phyloP scores from a whole-genome alignment of 1,140 invertebrate species.

The Cydia pomonella region DNA sequence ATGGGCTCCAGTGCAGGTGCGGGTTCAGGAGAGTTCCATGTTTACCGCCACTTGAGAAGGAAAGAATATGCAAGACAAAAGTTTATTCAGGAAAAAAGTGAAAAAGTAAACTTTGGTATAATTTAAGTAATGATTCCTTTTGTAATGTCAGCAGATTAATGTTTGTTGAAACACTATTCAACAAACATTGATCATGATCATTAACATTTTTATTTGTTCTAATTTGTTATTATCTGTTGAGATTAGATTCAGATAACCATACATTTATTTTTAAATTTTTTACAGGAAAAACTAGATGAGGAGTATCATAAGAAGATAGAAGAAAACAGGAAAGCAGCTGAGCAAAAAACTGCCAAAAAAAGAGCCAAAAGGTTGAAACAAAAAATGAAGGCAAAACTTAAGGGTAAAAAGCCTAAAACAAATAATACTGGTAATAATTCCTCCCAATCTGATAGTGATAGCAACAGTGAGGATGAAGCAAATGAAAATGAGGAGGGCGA shows the following conservation, averaged over 20 bases:
- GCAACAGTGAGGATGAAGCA: conserved; percentile 49
- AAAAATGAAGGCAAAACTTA: conserved; percentile 83
- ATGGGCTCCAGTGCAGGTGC: conserved; percentile 99
- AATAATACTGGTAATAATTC: conserved; percentile 51
- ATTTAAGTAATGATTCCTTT: too few species aligned
- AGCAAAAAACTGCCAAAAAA: conserved; percentile 92
- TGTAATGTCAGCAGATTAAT: too few species aligned
- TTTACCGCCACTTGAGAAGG: conserved; percentile 95
- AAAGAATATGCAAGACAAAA: conserved; percentile 98
- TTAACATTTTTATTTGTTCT: too few species aligned
- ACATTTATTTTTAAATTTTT: too few species aligned
- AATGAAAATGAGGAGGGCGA: conserved; percentile 42
- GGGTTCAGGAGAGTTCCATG: conserved; percentile 99
- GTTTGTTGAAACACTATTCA: too few species aligned
- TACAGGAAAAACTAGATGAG: conserved; percentile 88
- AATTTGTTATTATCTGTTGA: too few species aligned
- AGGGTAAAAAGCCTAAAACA: conserved; percentile 79
- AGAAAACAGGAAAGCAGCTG: conserved; percentile 88
- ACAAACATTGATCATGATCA: too few species aligned
- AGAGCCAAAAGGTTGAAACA: conserved; percentile 90
- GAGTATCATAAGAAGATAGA: conserved; percentile 92
- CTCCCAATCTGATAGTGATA: conserved; percentile 60
- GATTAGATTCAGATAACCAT: too few species aligned
- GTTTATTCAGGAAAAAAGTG: conserved; percentile 93
- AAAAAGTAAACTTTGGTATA: conserved; percentile 82